phyloP scores from a whole-genome alignment of 2,888 invertebrate genomes.

The Reticulitermes lucifugus region DNA sequence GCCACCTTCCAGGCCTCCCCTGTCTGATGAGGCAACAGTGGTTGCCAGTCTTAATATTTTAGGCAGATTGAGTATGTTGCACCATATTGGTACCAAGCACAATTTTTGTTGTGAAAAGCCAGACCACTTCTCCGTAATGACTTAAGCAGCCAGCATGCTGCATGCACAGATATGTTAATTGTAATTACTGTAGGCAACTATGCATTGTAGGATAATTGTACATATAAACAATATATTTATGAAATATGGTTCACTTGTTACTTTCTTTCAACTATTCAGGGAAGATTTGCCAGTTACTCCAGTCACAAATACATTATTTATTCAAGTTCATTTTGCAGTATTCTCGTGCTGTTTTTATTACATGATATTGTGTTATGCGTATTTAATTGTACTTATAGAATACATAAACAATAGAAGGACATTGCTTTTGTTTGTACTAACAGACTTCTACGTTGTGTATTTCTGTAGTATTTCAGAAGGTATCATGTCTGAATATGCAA shows the following conservation, averaged over 20 bases:
- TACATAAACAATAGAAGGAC: background rate
- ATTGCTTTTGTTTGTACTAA: background rate
- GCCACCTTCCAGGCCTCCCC: background rate
- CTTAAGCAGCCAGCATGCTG: background rate
- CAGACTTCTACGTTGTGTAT: too few relatives aligned
- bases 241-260: constrained; percentile 22
- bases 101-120: background rate
- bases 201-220: constrained; percentile 47
- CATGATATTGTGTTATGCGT: background rate
- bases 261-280: constrained; percentile 2
- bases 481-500: too few relatives aligned
- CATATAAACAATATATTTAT: constrained; percentile 49
- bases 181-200: constrained; percentile 44
- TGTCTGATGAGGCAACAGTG: constrained; percentile 12
- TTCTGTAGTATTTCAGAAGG: too few relatives aligned
- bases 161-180: constrained; percentile 15
- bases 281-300: background rate
- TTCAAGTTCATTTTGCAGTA: background rate
- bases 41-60: constrained; percentile 5
- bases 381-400: constrained; percentile 6
- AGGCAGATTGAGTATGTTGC: constrained; percentile 18
- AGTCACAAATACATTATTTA: background rate
- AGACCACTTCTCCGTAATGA: background rate
- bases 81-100: constrained; percentile 31
- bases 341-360: background rate